Base-by-base conservation (phyloP, 2,888 invertebrate species). In the Cephus pygmeus region DNA sequence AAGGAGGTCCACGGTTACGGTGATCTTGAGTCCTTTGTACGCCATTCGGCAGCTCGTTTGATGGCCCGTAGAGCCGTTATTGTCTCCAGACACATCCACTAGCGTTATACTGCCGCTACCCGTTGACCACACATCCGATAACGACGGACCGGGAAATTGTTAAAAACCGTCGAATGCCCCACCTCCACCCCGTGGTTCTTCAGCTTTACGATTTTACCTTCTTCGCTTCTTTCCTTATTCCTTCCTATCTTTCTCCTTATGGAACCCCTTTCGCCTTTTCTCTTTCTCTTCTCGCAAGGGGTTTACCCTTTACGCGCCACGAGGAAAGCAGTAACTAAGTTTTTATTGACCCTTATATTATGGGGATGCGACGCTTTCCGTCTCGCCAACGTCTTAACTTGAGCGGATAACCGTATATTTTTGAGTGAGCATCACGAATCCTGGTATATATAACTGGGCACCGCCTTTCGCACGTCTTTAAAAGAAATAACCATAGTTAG, bases 331-430 rank as follows among this genome's bases (percentile, higher is more conserved):
- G 88, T 90, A 89, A 89, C 89, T 87, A 88, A 89, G 88, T 89
- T 91, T 91, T 91, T 91, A 91, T 91, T 88, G 88, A 87, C 84
- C 82, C 85, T 87, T 91, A 89, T 89, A 88, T 89, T 88, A 89
- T 84, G 84, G 78, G 85, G 79, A 82, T 85, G 84, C 88, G 87
- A 89, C 87, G 88, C 87, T 86, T 90, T 89, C 87, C 88, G 90
- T 90, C 88, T 90, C 90, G 88, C 81, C 87, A 83, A 86, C 83
- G 89, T 90, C 89, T 89, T 89, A 88, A 90, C 85, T 88, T 88
- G 86, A 88, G 86, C 87, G 88, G 90, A 90, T 90, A 90, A 89
- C 87, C 87, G 86, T 90, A 89, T 89, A 90, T 90, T 88, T 89
- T 81, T 85, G 81, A 81, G 83, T 82, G 76, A 83, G 84, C 84